phyloP scores from a whole-genome alignment of 2,888 invertebrate genomes.

The Callimorpha dominula region DNA sequence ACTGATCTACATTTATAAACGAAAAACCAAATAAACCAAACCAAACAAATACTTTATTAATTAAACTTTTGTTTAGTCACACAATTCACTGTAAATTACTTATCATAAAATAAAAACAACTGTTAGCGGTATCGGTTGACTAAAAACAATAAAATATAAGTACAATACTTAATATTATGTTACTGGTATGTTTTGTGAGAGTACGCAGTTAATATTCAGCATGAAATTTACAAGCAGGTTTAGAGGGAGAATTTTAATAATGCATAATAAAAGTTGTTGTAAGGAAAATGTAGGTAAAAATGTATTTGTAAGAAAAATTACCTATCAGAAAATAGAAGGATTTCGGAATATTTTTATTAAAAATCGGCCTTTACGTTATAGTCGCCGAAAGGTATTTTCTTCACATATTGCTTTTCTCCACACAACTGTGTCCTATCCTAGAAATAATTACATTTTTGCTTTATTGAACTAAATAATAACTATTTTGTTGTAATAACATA shows the following conservation, averaged over 20 bases:
- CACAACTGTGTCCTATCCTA: background rate
- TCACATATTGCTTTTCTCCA: background rate
- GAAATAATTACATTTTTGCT: background rate
- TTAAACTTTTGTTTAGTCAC: background rate
- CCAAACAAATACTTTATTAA: too few species aligned
- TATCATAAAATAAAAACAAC: background rate
- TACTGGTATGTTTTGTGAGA: background rate
- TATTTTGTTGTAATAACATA: too few species aligned
- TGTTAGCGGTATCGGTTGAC: too few species aligned
- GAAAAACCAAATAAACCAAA: background rate
- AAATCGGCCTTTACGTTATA: background rate
- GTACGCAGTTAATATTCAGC: background rate
- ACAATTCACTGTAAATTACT: background rate
- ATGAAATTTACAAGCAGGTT: background rate
- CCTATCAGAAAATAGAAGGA: background rate
- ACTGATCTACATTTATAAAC: too few species aligned
- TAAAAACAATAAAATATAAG: too few species aligned
- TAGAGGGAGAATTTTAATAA: background rate
- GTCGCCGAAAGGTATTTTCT: background rate
- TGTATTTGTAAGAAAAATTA: background rate
- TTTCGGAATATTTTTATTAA: background rate
- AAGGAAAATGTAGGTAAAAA: background rate
- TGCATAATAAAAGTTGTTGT: background rate
- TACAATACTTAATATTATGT: background rate
- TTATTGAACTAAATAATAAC: background rate